Conservation (phyloP, 2,113 vertebrate genomes). For the Eonycteris spelaea region DNA sequence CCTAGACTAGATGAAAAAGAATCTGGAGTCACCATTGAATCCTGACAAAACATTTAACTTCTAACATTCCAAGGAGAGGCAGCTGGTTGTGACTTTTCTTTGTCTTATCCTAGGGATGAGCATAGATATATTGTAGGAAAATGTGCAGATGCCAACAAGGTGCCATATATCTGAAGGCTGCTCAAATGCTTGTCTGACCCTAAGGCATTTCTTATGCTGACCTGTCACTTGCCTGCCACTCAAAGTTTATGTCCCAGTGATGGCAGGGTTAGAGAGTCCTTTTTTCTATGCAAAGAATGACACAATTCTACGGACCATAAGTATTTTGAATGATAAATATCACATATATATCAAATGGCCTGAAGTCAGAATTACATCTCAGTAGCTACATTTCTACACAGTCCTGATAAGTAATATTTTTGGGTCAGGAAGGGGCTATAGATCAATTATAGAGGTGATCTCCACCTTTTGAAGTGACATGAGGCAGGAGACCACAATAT, state of each 20-base stretch:
- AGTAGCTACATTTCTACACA: background rate
- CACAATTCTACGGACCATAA: background rate
- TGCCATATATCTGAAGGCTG: background rate
- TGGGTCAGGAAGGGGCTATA: background rate
- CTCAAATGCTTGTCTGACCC: background rate
- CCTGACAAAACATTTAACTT: background rate
- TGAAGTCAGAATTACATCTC: background rate
- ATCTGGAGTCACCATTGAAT: slow-evolving; percentile 1
- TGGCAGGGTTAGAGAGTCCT: background rate
- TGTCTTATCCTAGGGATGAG: background rate
- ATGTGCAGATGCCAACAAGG: background rate
- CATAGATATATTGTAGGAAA: background rate
- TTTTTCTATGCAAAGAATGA: slow-evolving; percentile 16
- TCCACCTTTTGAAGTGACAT: background rate
- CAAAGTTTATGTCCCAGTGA: background rate
- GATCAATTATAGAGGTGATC: background rate
- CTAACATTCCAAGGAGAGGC: background rate
- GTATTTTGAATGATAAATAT: background rate
- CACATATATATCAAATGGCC: background rate
- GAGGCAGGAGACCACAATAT: background rate
- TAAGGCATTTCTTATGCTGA: background rate
- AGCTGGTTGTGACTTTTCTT: background rate
- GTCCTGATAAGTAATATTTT: background rate
- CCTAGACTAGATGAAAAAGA: slow-evolving; percentile 34
- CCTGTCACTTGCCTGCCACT: background rate